These are phyloP conservation scores for Drosophila takahashii DNA, from an alignment of 1,140 invertebrate genomes.

Conservation along the genomic window DNA sequence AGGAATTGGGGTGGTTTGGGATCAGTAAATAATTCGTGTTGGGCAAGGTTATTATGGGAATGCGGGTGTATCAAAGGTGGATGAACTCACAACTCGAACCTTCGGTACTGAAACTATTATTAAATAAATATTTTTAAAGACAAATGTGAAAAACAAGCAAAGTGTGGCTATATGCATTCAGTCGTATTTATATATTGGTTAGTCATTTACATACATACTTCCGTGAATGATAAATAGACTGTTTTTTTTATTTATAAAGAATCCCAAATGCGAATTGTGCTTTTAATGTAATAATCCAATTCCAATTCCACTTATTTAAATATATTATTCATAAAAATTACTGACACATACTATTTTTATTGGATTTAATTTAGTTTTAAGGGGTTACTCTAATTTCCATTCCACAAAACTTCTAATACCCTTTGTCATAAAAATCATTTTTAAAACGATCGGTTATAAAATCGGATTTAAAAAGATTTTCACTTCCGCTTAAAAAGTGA, in stretches of 20 bases:
- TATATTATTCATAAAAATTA: too few species aligned
- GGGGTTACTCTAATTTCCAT: too few species aligned
- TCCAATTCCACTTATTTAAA: too few species aligned
- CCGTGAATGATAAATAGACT: not conserved
- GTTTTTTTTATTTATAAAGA: not conserved
- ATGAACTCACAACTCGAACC: constrained; percentile 14
- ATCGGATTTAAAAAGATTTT: constrained; percentile 29
- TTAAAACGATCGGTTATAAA: constrained; percentile 30
- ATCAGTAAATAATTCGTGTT: constrained; percentile 23
- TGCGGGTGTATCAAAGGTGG: constrained; percentile 29
- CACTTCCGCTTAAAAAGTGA: constrained; percentile 21
- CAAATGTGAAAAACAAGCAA: not conserved
- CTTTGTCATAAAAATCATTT: not conserved
- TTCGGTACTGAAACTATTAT: not conserved
- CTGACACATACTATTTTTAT: too few species aligned
- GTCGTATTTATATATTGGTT: not conserved
- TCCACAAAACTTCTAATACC: too few species aligned
- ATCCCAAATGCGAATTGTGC: too few species aligned
- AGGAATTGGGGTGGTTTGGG: constrained; percentile 7
- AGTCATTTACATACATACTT: not conserved
- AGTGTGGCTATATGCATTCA: too few species aligned
- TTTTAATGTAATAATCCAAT: too few species aligned
- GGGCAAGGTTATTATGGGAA: constrained; percentile 27
- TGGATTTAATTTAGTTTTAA: not conserved
- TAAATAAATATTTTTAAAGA: not conserved